Percentiles rank a stretch among this genome's conserved stretches.
Conservation (phyloP, 2,113 vertebrate genomes). For the Eonycteris spelaea region DNA sequence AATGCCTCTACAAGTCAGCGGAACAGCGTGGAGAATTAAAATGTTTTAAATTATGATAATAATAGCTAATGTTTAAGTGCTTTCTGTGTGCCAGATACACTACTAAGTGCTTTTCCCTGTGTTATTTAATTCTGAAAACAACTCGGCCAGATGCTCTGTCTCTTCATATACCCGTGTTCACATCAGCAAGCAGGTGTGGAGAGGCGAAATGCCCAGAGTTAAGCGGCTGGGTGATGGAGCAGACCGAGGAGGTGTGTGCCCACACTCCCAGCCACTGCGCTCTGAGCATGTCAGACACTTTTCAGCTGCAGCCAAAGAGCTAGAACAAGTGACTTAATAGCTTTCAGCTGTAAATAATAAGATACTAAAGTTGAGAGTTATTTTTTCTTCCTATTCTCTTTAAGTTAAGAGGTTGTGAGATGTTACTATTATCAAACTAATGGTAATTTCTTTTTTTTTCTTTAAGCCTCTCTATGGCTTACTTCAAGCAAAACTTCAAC, state of each 20-base stretch:
- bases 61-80: background rate
- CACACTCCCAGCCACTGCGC: background rate
- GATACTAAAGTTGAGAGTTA: background rate
- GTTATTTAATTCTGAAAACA: slow-evolving; percentile 21
- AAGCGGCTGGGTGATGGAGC: background rate
- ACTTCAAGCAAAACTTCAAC: slow-evolving; percentile 96
- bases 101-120: background rate
- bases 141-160: background rate
- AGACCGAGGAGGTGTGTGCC: background rate
- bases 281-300: background rate
- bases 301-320: background rate
- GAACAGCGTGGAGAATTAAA: background rate
- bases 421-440: slow-evolving; percentile 3
- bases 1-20: background rate
- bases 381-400: background rate
- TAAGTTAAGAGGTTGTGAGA: background rate
- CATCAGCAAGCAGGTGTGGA: background rate
- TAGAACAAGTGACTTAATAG: too few species aligned
- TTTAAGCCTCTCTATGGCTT: slow-evolving; percentile 95
- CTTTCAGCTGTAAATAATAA: background rate
- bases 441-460: slow-evolving; percentile 53
- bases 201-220: background rate
- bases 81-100: background rate
- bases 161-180: background rate
- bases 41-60: background rate